phyloP scores from a whole-genome alignment of 1,140 invertebrate species.

The Gonatopus flavifemur region DNA sequence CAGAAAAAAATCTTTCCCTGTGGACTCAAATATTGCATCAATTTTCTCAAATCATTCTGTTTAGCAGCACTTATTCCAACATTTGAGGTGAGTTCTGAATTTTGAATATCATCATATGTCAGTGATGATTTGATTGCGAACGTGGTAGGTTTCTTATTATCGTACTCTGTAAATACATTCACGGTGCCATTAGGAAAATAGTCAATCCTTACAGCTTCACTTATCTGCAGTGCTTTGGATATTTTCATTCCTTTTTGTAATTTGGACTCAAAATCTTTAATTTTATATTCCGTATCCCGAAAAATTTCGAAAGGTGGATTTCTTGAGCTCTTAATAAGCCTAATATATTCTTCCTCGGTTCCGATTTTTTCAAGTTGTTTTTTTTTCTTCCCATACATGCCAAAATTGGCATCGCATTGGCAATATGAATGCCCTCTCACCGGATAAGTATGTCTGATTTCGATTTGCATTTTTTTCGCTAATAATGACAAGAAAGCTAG shows the following conservation, averaged over 20 bases:
- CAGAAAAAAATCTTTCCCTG: not conserved
- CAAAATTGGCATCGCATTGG: conserved; percentile 26
- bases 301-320: conserved; percentile 5
- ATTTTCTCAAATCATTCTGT: no score
- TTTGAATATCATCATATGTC: not conserved
- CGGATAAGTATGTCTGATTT: conserved; percentile 21
- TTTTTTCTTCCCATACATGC: conserved; percentile 20
- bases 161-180: conserved; percentile 1
- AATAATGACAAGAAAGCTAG: conserved; percentile 1
- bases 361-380: conserved; percentile 24
- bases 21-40: not conserved
- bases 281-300: not conserved
- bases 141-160: not conserved
- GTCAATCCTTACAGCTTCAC: conserved; percentile 3
- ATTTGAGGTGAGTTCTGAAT: not conserved
- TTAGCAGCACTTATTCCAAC: not conserved
- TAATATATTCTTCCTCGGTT: conserved; percentile 13
- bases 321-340: conserved; percentile 10
- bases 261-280: conserved; percentile 7
- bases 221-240: not conserved
- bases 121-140: not conserved
- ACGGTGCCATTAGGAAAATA: conserved; percentile 5
- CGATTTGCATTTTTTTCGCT: not conserved
- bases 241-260: not conserved
- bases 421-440: conserved; percentile 30